Conservation (phyloP, 2,797 vertebrate species). For the Siniperca undulata region DNA sequence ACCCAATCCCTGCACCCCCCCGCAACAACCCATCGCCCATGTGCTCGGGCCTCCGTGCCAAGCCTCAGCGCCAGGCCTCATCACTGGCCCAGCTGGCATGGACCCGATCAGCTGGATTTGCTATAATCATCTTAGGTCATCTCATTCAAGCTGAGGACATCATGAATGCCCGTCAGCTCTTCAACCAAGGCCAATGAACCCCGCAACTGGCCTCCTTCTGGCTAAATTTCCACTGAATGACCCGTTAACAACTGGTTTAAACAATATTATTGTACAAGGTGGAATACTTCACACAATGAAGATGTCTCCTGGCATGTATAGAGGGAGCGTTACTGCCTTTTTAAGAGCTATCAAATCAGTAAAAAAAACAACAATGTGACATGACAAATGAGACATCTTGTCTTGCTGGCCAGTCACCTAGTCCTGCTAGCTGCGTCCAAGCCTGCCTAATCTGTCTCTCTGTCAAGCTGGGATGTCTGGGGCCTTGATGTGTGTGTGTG, state of each 20-base stretch:
- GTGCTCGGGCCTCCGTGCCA: slow-evolving; percentile 68
- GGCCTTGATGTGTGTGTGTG: slow-evolving; percentile 44
- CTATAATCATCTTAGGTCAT: slow-evolving; percentile 78
- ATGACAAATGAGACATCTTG: slow-evolving; percentile 35
- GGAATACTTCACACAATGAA: slow-evolving; percentile 33
- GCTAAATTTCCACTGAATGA: slow-evolving; percentile 39
- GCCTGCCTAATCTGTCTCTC: slow-evolving; percentile 63
- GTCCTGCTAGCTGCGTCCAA: slow-evolving; percentile 67
- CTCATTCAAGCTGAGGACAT: slow-evolving; percentile 65
- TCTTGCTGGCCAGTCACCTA: slow-evolving; percentile 67
- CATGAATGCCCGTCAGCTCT: slow-evolving; percentile 65
- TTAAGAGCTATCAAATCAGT: slow-evolving; percentile 27
- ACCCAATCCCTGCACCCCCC: slow-evolving; percentile 31
- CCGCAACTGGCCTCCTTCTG: slow-evolving; percentile 33
- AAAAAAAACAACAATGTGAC: slow-evolving; percentile 10
- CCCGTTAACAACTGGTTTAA: slow-evolving; percentile 11
- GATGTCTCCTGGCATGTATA: slow-evolving; percentile 30
- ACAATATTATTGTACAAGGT: slow-evolving; percentile 23
- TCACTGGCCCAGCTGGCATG: slow-evolving; percentile 75
- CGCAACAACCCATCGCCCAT: slow-evolving; percentile 34
- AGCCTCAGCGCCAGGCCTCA: slow-evolving; percentile 64
- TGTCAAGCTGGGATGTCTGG: slow-evolving; percentile 77
- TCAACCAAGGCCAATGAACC: slow-evolving; percentile 50
- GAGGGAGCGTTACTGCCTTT: slow-evolving; percentile 39
- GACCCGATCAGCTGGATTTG: slow-evolving; percentile 77